Evolutionary conservation across 2,888 invertebrate species (phyloP).

Genomic region (Acanthosoma haemorrhoidale): DNA sequence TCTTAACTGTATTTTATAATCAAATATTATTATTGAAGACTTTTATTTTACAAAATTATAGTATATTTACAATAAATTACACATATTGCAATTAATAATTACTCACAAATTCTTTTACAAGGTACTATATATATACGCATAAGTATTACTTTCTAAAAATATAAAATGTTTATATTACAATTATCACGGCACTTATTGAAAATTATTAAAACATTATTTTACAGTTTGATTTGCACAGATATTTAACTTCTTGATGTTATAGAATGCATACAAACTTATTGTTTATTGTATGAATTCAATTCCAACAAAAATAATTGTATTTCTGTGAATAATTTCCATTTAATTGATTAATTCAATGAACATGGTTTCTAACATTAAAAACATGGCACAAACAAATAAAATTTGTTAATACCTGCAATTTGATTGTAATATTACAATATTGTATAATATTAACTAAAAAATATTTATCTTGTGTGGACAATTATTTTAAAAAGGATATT

Average conservation of each 20-base stretch:
- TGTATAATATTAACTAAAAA: too few species aligned
- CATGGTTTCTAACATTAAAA: neutral
- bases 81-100: neutral
- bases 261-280: neutral
- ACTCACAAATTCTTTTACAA: conserved; percentile 11
- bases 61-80: conserved; percentile 24
- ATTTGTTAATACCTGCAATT: neutral
- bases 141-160: conserved; percentile 11
- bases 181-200: conserved; percentile 20
- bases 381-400: neutral
- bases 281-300: too few species aligned
- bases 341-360: neutral
- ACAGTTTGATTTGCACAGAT: neutral
- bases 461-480: neutral
- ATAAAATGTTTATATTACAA: conserved; percentile 18
- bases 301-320: neutral
- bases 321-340: neutral
- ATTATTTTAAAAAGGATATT: neutral
- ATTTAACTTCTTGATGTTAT: neutral
- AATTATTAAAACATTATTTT: neutral
- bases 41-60: conserved; percentile 25
- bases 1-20: neutral
- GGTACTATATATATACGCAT: conserved; percentile 4
- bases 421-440: too few species aligned
- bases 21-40: conserved; percentile 17